Conservation (phyloP, 2,113 vertebrate genomes). For the Heptranchias perlo region DNA sequence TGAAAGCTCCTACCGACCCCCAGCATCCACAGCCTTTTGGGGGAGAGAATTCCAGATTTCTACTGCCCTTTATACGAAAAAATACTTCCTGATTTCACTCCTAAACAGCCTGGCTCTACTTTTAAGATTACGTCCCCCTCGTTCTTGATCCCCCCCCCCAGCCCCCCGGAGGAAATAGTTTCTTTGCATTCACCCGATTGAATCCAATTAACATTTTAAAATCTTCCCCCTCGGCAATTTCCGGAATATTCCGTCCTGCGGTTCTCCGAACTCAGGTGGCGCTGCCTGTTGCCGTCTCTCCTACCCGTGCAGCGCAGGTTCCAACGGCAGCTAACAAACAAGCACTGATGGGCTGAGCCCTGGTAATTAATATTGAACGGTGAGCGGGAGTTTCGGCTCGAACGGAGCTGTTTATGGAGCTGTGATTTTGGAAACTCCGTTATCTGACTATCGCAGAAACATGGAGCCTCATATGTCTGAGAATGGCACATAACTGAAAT, state of each 20-base stretch:
- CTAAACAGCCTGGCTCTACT: background rate
- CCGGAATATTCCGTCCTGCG: background rate
- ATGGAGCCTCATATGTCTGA: background rate
- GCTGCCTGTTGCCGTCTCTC: background rate
- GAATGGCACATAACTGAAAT: background rate
- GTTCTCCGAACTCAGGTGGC: background rate
- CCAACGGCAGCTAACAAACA: background rate
- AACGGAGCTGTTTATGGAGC: background rate
- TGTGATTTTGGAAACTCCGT: background rate
- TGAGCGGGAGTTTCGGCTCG: background rate
- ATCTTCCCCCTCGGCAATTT: background rate
- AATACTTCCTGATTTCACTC: background rate
- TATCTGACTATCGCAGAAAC: conserved; percentile 14
- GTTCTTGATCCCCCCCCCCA: background rate
- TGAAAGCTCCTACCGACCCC: background rate
- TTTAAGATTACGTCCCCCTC: no score
- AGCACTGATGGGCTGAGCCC: background rate
- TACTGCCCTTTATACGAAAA: background rate
- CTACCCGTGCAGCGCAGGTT: background rate
- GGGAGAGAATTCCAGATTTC: background rate
- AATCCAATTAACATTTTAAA: no score
- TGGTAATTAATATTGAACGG: background rate
- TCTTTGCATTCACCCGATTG: background rate
- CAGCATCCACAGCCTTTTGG: background rate
- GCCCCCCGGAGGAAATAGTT: background rate